These are phyloP conservation scores for Tylochromis polylepis DNA, from an alignment of 2,113 vertebrate species.

Conservation along the genomic window DNA sequence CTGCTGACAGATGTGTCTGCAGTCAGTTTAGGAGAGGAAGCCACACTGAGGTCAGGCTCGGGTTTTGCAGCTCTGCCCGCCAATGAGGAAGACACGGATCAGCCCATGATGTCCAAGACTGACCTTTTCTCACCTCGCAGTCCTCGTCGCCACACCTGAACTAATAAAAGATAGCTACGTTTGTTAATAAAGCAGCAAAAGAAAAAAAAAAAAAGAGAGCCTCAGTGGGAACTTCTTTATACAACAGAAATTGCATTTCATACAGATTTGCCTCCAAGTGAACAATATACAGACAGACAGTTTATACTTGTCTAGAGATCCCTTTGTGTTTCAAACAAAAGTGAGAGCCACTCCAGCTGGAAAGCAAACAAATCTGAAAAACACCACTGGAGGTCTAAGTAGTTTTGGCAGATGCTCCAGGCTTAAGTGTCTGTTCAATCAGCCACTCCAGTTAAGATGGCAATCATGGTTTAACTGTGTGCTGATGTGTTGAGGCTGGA, in stretches of 20 bases:
- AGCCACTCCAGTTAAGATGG: constrained; percentile 49
- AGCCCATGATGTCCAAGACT: constrained; percentile 48
- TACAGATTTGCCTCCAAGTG: background rate
- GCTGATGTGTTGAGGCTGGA: constrained; percentile 6
- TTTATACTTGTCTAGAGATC: constrained; percentile 8
- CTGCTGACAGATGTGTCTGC: constrained; percentile 75
- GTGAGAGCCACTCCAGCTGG: constrained; percentile 54
- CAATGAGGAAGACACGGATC: constrained; percentile 55
- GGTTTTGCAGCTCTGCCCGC: constrained; percentile 28
- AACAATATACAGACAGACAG: background rate
- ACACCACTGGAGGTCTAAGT: constrained; percentile 44
- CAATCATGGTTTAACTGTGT: constrained; percentile 37
- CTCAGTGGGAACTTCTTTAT: background rate
- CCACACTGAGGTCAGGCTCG: constrained; percentile 51
- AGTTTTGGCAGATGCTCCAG: constrained; percentile 63
- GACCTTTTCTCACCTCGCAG: constrained; percentile 60
- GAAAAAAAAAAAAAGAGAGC: background rate
- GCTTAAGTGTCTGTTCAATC: constrained; percentile 60
- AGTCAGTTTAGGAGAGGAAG: constrained; percentile 68
- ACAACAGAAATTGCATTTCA: background rate
- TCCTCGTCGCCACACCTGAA: constrained; percentile 41
- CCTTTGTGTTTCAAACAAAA: constrained; percentile 39
- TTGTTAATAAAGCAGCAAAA: background rate
- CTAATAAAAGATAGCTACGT: background rate
- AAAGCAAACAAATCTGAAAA: constrained; percentile 56